A percentile compares a stretch with the other conserved stretches of the same genome.
phyloP scores from a whole-genome alignment of 2,888 invertebrate species.

The Gibbula magus region DNA sequence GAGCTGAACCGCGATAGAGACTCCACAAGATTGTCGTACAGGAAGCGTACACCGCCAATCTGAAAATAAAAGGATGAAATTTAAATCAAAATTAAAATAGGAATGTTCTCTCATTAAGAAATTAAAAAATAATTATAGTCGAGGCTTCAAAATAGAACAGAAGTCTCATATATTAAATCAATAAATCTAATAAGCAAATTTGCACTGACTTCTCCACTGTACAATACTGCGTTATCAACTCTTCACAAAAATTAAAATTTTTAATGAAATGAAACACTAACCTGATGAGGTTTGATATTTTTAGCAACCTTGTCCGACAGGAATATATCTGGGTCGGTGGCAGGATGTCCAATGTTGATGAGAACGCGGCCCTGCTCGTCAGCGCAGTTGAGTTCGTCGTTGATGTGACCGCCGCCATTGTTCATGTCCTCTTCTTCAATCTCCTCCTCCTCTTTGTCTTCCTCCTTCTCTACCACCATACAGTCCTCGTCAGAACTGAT shows the following conservation, averaged over 20 bases:
- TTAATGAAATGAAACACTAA: slow-evolving; percentile 67
- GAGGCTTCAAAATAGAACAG: no score
- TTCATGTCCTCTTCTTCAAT: slow-evolving; percentile 92
- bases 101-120: no score
- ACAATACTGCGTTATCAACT: not conserved
- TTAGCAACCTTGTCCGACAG: slow-evolving; percentile 91
- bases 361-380: slow-evolving; percentile 93
- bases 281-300: slow-evolving; percentile 96
- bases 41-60: slow-evolving; percentile 94
- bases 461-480: slow-evolving; percentile 67
- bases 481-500: slow-evolving; percentile 71
- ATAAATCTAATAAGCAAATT: no score
- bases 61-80: slow-evolving; percentile 71
- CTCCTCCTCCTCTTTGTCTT: slow-evolving; percentile 71
- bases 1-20: slow-evolving; percentile 90
- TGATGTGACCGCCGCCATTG: slow-evolving; percentile 92
- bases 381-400: slow-evolving; percentile 91
- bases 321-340: slow-evolving; percentile 92
- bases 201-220: not conserved
- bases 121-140: no score
- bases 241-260: no score
- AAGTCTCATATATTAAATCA: no score
- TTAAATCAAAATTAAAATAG: no score
- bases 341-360: slow-evolving; percentile 94
- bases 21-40: slow-evolving; percentile 98